Evolutionary conservation across 2,797 vertebrate species (phyloP), one percentile per base, ranked within the genome.

Genomic region (Esox lucius): DNA sequence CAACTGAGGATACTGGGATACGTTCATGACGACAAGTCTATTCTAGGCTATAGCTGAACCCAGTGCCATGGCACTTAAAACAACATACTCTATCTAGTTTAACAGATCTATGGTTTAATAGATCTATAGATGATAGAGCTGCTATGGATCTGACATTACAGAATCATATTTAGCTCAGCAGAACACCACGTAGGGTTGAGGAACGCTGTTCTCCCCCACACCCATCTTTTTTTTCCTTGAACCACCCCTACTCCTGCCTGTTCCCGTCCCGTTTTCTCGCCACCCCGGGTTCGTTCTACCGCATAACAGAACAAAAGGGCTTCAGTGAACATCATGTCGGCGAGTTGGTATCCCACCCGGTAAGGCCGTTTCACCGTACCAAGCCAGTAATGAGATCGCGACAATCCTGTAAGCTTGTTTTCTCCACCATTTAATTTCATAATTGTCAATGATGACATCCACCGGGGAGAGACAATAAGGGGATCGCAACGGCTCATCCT

Each of bases 81-180:
- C 42, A 46, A 46, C 9, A 11, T 9, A 2, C 12, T 42, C 39
- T 6, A 6, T 42, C 9, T 42, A 42, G 39, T 6, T 9, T 6
- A 46, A 46, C 1, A 46, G 42, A 46, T 13, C 42, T 13, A 0
- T 13, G 46, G 6, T n/a, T 9, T 6, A 46, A 46, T 12, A 46
- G 42, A 46, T 13, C 42, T 13, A 2, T 13, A 46, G 6, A 46
- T 46, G 42, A 11, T 3, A 11, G 42, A 46, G 39, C 39, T 42
- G 39, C 39, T 42, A 42, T 42, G n/a, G 9, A 87, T 84, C 84
- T 80, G 80, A 81, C 33, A 70, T 90, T 89, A 87, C 85, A 84
- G 84, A 88, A 90, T 78, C 33, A 5, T 74, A 26, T n/a, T 1
- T 49, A 73, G 35, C 35, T 39, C 4, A 39, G 76, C 61, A 33